Percentiles rank a stretch among this genome's conserved stretches.
These are phyloP conservation scores for Cabera pusaria DNA, from an alignment of 2,888 invertebrate genomes.

Conservation along the genomic window DNA sequence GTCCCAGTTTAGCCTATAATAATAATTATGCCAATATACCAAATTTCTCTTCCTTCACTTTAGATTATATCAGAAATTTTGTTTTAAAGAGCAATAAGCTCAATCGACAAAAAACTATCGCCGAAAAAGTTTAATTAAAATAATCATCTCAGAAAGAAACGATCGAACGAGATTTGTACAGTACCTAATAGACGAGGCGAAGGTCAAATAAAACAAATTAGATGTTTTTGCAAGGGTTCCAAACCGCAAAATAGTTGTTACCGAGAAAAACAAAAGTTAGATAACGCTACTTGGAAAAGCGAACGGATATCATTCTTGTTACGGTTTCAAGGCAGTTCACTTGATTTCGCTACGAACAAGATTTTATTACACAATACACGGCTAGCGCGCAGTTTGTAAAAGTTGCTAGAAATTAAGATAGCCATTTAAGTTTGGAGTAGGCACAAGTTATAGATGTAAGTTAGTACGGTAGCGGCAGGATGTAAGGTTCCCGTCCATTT, in stretches of 20 bases:
- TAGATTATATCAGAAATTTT: no score
- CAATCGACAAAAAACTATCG: no score
- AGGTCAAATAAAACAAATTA: conserved; percentile 48
- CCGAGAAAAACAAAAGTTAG: conserved; percentile 56
- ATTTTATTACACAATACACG: conserved; percentile 71
- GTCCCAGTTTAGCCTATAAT: background rate
- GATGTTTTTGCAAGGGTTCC: conserved; percentile 46
- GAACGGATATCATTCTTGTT: conserved; percentile 66
- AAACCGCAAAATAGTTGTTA: conserved; percentile 37
- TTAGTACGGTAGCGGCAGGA: conserved; percentile 60
- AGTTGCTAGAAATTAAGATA: conserved; percentile 66
- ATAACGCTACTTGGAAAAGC: conserved; percentile 63
- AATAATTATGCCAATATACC: conserved; percentile 1
- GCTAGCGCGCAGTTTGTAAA: conserved; percentile 57
- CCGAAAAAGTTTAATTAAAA: no score
- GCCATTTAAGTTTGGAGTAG: conserved; percentile 50
- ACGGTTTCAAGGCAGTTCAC: conserved; percentile 74
- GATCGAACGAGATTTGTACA: conserved; percentile 13
- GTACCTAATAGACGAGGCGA: conserved; percentile 31
- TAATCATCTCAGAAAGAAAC: conserved; percentile 19
- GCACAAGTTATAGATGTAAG: conserved; percentile 38
- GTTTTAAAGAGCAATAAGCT: no score
- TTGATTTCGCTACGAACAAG: conserved; percentile 61
- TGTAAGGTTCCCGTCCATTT: conserved; percentile 80
- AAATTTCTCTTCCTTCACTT: conserved; percentile 4